These are phyloP conservation scores for Chiloscyllium punctatum DNA, from an alignment of 2,797 vertebrate genomes.

Conservation along the genomic window DNA sequence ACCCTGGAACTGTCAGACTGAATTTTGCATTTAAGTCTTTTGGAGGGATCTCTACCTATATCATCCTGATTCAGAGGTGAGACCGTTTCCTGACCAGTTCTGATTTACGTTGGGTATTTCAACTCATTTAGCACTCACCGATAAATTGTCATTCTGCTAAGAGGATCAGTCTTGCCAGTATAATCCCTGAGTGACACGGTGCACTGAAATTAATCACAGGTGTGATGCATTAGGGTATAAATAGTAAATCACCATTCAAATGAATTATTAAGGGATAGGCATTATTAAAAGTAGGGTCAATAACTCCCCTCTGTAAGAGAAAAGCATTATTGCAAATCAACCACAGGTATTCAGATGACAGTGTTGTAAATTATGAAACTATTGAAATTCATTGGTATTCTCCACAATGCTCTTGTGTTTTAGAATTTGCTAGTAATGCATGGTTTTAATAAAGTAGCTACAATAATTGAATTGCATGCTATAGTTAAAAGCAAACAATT, in stretches of 20 bases:
- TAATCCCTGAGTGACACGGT: not conserved
- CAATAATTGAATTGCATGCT: not conserved
- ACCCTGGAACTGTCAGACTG: not conserved
- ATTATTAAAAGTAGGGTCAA: not conserved
- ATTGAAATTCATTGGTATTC: constrained; percentile 8
- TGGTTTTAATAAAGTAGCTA: not conserved
- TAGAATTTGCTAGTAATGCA: not conserved
- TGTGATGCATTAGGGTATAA: constrained; percentile 8
- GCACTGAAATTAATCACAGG: constrained; percentile 22
- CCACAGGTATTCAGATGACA: constrained; percentile 8
- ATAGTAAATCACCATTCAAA: constrained; percentile 12
- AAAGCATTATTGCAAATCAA: constrained; percentile 15
- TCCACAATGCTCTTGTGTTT: not conserved
- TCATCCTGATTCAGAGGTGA: not conserved
- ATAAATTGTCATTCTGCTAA: not conserved
- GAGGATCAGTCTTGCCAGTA: not conserved
- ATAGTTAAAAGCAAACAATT: constrained; percentile 1
- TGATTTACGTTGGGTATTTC: not conserved
- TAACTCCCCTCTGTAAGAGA: not conserved
- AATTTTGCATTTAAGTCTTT: not conserved
- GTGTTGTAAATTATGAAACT: not conserved
- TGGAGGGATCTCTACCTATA: not conserved
- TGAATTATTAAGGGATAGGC: not conserved
- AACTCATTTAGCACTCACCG: too few relatives aligned
- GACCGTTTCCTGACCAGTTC: not conserved